These are phyloP conservation scores for Channallabes apus DNA, from an alignment of 2,797 vertebrate species.

Conservation along the genomic window DNA sequence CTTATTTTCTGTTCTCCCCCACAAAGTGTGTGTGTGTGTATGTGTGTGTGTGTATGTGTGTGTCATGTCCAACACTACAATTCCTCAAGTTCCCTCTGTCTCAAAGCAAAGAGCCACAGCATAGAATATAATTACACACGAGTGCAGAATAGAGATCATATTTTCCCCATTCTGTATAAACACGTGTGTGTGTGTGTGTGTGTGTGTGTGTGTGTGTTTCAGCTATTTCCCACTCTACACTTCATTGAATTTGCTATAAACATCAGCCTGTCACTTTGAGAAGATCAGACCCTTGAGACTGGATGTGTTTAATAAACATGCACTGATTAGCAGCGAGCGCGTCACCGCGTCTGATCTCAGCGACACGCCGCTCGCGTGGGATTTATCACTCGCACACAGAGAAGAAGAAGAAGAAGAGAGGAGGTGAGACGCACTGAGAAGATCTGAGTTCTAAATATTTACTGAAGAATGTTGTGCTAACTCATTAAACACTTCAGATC, in stretches of 20 bases:
- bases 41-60: neutral
- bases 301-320: slow-evolving; percentile 43
- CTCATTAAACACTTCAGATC: neutral
- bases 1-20: slow-evolving; percentile 27
- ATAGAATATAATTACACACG: slow-evolving; percentile 28
- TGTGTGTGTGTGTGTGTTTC: slow-evolving; percentile 18
- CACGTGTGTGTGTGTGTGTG: slow-evolving; percentile 1
- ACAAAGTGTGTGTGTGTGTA: slow-evolving; percentile 20
- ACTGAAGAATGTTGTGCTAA: neutral
- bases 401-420: neutral
- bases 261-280: slow-evolving; percentile 36
- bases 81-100: neutral
- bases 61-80: neutral
- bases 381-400: neutral
- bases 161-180: slow-evolving; percentile 11
- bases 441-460: slow-evolving; percentile 1
- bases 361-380: too few relatives aligned
- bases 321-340: slow-evolving; percentile 25
- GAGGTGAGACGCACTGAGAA: neutral
- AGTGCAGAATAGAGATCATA: slow-evolving; percentile 11
- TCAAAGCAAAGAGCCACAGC: slow-evolving; percentile 10
- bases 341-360: neutral
- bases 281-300: slow-evolving; percentile 20
- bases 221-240: slow-evolving; percentile 43
- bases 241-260: slow-evolving; percentile 47